These are phyloP conservation scores for Nothoprocta perdicaria DNA, from an alignment of 2,113 vertebrate genomes.

Conservation along the genomic window DNA sequence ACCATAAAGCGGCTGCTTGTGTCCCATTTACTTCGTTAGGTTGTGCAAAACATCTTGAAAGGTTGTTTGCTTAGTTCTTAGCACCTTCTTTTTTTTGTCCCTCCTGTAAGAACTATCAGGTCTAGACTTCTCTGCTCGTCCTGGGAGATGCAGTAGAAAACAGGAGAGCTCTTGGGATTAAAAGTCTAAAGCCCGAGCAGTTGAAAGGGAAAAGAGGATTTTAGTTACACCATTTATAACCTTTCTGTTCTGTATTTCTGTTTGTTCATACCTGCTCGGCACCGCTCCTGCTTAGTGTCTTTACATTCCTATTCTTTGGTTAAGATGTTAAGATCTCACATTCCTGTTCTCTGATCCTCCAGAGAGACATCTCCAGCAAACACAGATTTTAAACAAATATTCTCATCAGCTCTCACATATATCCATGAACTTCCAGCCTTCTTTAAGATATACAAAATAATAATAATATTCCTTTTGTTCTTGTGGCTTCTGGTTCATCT, in stretches of 20 bases:
- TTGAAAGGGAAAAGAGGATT: constrained; percentile 35
- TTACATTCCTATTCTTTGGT: constrained; percentile 29
- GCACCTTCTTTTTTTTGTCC: neutral
- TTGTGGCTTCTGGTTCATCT: neutral
- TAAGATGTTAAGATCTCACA: constrained; percentile 37
- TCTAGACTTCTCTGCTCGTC: constrained; percentile 37
- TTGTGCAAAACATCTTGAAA: constrained; percentile 52
- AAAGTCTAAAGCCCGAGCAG: constrained; percentile 26
- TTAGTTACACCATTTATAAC: constrained; percentile 37
- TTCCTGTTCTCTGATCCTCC: constrained; percentile 36
- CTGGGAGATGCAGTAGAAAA: neutral
- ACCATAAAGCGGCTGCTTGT: neutral
- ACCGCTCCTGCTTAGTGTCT: neutral
- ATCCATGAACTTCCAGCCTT: neutral
- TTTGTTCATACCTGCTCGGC: constrained; percentile 40
- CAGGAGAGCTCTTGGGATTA: constrained; percentile 54
- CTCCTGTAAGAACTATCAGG: neutral
- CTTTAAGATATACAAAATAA: neutral
- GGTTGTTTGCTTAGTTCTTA: constrained; percentile 39
- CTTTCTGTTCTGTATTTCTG: constrained; percentile 27
- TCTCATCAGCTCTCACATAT: neutral
- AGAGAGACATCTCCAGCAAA: constrained; percentile 40
- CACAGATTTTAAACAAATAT: constrained; percentile 30
- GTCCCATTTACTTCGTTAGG: constrained; percentile 30
- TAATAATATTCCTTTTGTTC: neutral